Evolutionary conservation across 2,113 vertebrate genomes (phyloP), one percentile per base, ranked within the genome.

Genomic region (Oxygymnocypris stewartii): DNA sequence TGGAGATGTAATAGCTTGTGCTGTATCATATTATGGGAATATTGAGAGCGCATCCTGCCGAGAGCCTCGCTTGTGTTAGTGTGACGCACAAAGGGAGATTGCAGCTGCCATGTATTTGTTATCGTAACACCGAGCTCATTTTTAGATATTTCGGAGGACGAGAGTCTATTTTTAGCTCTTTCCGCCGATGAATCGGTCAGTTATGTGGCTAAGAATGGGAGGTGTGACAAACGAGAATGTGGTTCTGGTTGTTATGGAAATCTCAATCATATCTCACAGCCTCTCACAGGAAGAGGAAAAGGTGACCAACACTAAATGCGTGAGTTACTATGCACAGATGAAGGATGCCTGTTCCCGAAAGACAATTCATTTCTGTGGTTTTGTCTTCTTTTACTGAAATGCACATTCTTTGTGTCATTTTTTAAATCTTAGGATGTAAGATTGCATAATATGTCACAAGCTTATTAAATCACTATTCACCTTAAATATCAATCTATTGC

Each of bases 171-270:
- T 74, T 54, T 54, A 51, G 57, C 78, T 51, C 77, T 40, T 71
- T 84, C 51, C 61, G 51, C 85, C 59, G 80, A 37, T 51, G 31
- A 40, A 51, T 51, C 79, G 59, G 73, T 37, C 42, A 37, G 67
- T 57, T n/a, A 16, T 75, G 57, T 82, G 86, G 35, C 5, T 84
- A 84, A 81, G 79, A 87, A 82, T 37, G 59, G 85, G 42, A 76
- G 65, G 63, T 31, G 75, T 74, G 86, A 71, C 61, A 13, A 25
- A 44, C 25, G 28, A 74, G 35, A 79, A 35, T 74, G 67, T 84
- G 51, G 63, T 80, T 51, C 35, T 80, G 85, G 31, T 31, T n/a
- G 63, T 59, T 86, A 57, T 80, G 85, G 77, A 86, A 86, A 80
- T 85, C 59, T 69, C 65, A 59, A 35, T 42, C 31, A 80, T 54